Base-by-base conservation (phyloP, 1,140 invertebrate species). In the Berghia stephanieae region DNA sequence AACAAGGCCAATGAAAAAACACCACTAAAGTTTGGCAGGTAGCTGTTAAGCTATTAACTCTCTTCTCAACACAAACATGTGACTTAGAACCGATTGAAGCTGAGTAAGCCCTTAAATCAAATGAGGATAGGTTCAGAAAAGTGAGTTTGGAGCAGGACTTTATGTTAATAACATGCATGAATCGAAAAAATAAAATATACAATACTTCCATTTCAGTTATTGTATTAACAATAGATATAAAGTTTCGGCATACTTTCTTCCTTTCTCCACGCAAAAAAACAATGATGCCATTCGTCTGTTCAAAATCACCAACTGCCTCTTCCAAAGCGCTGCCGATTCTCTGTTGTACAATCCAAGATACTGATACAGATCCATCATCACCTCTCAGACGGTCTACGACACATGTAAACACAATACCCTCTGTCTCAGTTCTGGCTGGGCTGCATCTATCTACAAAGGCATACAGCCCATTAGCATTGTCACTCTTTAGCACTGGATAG, bases 391-490 rank as follows among this genome's bases (percentile, higher is more conserved):
- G 79, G 16, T 68, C 77, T 13, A 89, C 78, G 4, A 73, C 78
- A 82, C 88, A 89, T 3, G 75, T 75, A 13, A 88, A 72, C 0
- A 75, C 78, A 1, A 46, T 72, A 24, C 69, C 76, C 52, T 88
- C 86, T 49, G 67, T 73, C 1, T 43, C 43, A 4, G 83, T 72
- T 27, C 44, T 31, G 24, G 78, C 67, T 4, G 86, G 86, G 0
- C 73, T 74, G 78, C 87, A 89, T n/a, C 68, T 77, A 40, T 77
- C 78, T n/a, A 72, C 52, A 69, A 88, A 86, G 31, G 84, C 83
- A 79, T 88, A 89, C 78, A 87, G 63, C 21, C 88, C 88, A 83
- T 88, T 88, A 24, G 88, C 87, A 84, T 86, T 86, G 83, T 89
- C 88, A 84, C 88, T 89, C 78, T 89, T 89, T 78, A 87, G 67